Conservation (phyloP, 2,113 vertebrate genomes). For the chimpanzee (Pan troglodytes) region DNA sequence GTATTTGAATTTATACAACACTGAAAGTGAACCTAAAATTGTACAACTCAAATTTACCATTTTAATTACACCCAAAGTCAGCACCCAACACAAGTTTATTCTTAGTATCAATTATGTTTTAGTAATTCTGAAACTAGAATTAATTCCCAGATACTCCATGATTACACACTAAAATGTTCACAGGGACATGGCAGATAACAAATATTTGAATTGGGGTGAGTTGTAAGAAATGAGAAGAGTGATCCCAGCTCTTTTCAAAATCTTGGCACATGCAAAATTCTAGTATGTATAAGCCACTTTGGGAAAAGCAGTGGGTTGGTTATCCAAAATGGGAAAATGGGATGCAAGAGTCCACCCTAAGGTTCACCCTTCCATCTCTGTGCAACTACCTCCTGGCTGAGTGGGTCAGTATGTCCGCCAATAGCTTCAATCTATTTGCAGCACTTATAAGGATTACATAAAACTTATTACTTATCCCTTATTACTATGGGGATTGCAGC, state of each 20-base stretch:
- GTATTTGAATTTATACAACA: not conserved
- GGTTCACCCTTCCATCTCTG: not conserved
- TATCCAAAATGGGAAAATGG: not conserved
- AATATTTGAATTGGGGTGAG: not conserved
- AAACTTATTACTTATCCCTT: too few species aligned
- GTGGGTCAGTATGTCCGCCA: not conserved
- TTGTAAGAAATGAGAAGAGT: not conserved
- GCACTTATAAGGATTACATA: too few species aligned
- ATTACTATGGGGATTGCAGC: not conserved
- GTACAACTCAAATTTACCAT: not conserved
- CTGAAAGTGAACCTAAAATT: not conserved
- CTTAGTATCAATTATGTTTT: not conserved
- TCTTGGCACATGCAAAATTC: not conserved
- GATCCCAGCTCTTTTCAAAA: not conserved
- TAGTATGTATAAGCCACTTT: not conserved
- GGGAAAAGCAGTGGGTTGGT: not conserved
- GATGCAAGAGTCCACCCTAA: not conserved
- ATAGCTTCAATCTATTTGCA: not conserved
- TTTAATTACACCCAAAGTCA: not conserved
- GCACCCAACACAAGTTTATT: not conserved
- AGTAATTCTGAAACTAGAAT: constrained; percentile 7
- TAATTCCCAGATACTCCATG: not conserved
- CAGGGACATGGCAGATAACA: not conserved
- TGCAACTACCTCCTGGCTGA: not conserved
- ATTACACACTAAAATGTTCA: not conserved